Conservation (phyloP, 2,888 invertebrate species). For the Dichetophora obliterata region DNA sequence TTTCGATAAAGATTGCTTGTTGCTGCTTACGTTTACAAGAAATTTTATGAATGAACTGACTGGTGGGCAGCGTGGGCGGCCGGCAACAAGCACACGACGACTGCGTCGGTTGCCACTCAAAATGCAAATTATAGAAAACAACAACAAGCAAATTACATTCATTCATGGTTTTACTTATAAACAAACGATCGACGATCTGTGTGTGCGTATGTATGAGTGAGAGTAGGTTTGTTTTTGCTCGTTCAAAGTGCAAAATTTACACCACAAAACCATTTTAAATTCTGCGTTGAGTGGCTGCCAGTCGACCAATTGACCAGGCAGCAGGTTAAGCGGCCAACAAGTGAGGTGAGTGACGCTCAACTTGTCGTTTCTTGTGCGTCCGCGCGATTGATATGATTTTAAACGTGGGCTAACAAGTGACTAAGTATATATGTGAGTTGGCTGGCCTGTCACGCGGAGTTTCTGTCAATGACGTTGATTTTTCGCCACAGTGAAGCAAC, state of each 20-base stretch:
- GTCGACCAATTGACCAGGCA: background rate
- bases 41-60: background rate
- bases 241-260: background rate
- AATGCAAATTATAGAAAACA: background rate
- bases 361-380: background rate
- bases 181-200: no score
- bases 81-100: background rate
- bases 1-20: no score
- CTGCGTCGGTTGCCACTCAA: background rate
- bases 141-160: background rate
- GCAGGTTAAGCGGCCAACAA: slow-evolving; percentile 4
- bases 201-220: background rate
- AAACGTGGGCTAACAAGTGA: background rate
- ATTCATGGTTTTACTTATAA: background rate
- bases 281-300: no score
- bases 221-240: background rate
- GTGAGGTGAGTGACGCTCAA: background rate
- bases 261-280: background rate
- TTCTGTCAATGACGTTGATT: background rate
- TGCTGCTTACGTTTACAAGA: background rate
- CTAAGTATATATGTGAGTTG: background rate
- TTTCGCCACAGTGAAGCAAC: no score
- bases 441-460: background rate
- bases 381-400: background rate
- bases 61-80: background rate